Evolutionary conservation across 30 jellyfish, hydroid and myxozoan genomes (phyloP).

Genomic region (Aurelia aurita complex sp. Pacific): DNA sequence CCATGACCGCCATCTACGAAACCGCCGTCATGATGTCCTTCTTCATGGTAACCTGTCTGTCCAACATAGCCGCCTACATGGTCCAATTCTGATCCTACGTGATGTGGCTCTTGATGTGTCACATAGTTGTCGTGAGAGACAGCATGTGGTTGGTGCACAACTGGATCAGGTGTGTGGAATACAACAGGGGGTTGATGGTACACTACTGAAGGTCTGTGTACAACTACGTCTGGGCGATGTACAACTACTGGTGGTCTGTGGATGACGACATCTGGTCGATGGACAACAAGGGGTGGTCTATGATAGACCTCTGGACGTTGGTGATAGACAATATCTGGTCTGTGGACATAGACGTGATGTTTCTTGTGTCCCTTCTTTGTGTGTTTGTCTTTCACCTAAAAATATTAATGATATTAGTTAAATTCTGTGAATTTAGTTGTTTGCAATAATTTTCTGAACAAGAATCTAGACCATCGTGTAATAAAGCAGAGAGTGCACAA

Average conservation of each 20-base stretch:
- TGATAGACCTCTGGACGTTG: slow-evolving; percentile 84
- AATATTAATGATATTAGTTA: too few relatives aligned
- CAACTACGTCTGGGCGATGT: slow-evolving; percentile 88
- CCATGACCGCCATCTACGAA: slow-evolving; percentile 13
- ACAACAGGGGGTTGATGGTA: slow-evolving; percentile 92
- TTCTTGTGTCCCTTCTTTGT: slow-evolving; percentile 53
- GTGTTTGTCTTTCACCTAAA: slow-evolving; percentile 7
- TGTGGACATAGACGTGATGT: slow-evolving; percentile 69
- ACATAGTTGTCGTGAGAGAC: slow-evolving; percentile 91
- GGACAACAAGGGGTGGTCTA: slow-evolving; percentile 76
- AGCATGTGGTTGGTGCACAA: slow-evolving; percentile 74
- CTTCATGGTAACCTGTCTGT: slow-evolving; percentile 47
- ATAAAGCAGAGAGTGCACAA: too few relatives aligned
- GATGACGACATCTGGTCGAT: slow-evolving; percentile 82
- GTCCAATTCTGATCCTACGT: slow-evolving; percentile 66
- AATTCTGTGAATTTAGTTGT: too few relatives aligned
- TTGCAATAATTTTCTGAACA: too few relatives aligned
- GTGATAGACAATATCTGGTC: slow-evolving; percentile 83
- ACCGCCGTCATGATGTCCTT: neutral
- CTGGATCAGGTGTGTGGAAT: slow-evolving; percentile 87
- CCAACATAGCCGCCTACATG: slow-evolving; percentile 64
- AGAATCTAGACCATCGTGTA: too few relatives aligned
- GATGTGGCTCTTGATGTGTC: slow-evolving; percentile 74
- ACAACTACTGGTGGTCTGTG: slow-evolving; percentile 77
- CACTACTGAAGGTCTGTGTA: slow-evolving; percentile 72